Base-by-base conservation (phyloP, 2,888 invertebrate species). In the Volucella inanis region DNA sequence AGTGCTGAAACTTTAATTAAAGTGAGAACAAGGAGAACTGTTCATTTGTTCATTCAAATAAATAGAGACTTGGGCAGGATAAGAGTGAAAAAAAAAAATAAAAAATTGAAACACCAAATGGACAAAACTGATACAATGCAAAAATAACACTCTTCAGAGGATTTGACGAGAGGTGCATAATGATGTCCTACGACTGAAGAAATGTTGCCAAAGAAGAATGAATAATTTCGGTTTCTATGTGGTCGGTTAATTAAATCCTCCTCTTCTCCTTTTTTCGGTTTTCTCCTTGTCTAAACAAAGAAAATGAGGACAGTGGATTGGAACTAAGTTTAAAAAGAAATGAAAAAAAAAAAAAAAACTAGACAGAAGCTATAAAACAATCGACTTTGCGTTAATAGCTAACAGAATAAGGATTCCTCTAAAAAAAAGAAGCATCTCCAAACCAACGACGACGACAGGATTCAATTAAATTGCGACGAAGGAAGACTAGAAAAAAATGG, bases 1-100 rank as follows among this genome's bases (percentile, higher is more conserved):
- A 84, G 70, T 75, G 75, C 52, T 67, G 47, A 71, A 79, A 80
- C 70, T 80, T 84, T 79, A 84, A 84, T 84, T 84, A 84, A 84
- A 84, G 70, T 70, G 55, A 59, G 74, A 74, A 83, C 49, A 15
- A 54, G 65, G 45, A 59, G 65, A 67, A 75, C 83, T 39, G 64
- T 70, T 70, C 52, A 55, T 62, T 80, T 80, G 80, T 80, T 31
- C 75, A 45, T 80, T 64, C 68, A 64, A 49, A 67, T 67, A 72
- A 79, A 79, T 59, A 59, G 18, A 55, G 65, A 65, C 59, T 38
- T n/a, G 47, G n/a, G 41, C 59, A 43, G 54, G 3, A 11, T 6
- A 31, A 31, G 64, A 18, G 12, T 8, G 18, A 9, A 45, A 14
- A 12, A 38, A 15, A 59, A 50, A 31, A 47, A 49, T 14, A 18